Conservation (phyloP, 2,113 vertebrate genomes). For the Bothrops jararaca region DNA sequence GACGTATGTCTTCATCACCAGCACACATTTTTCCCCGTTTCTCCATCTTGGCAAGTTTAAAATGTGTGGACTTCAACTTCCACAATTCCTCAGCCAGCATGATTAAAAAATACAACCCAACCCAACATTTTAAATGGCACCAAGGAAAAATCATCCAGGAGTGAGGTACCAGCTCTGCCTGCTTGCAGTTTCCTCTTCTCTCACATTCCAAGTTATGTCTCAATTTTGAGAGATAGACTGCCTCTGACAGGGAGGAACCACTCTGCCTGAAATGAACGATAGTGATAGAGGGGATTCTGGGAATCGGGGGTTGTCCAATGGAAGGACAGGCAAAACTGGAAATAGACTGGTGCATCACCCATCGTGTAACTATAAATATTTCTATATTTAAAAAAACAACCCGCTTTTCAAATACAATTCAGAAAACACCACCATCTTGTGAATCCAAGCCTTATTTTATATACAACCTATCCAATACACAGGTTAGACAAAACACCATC, state of each 20-base stretch:
- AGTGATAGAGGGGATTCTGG: background rate
- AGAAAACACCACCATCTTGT: background rate
- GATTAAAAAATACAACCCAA: background rate
- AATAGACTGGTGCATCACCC: background rate
- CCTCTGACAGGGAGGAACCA: background rate
- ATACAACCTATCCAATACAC: background rate
- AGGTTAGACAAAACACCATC: background rate
- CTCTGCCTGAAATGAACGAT: background rate
- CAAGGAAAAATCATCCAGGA: background rate
- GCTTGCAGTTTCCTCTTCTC: background rate
- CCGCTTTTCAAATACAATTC: background rate
- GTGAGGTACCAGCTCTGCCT: background rate
- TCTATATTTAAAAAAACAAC: background rate
- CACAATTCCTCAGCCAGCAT: background rate
- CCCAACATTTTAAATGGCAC: background rate
- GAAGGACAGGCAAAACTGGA: background rate
- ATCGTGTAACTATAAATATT: background rate
- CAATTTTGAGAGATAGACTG: background rate
- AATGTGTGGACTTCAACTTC: background rate
- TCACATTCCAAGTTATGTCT: background rate
- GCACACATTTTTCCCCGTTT: background rate
- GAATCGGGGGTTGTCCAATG: background rate
- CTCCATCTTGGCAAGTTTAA: background rate
- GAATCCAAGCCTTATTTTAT: background rate
- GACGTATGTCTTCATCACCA: background rate